Conservation (phyloP, 2,797 vertebrate species). For the Capromys pilorides region DNA sequence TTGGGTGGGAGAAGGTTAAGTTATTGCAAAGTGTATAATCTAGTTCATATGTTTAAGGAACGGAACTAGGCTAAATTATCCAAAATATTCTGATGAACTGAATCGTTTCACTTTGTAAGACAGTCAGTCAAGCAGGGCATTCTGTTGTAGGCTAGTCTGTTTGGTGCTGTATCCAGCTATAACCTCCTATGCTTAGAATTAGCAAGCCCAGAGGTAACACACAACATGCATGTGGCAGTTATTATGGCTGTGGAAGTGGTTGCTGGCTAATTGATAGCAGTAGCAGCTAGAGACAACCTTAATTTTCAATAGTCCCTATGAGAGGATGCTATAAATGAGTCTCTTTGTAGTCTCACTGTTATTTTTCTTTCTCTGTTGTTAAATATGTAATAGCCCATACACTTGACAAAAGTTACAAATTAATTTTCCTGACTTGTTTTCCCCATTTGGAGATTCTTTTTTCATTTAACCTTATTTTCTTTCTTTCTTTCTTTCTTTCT, state of each 20-base stretch:
- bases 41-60: conserved; percentile 67
- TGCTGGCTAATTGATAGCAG: conserved; percentile 82
- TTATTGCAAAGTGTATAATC: conserved; percentile 66
- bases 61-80: conserved; percentile 71
- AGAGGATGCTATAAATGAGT: conserved; percentile 71
- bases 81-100: conserved; percentile 66
- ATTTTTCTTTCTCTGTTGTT: conserved; percentile 65
- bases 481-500: too few relatives aligned
- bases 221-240: conserved; percentile 71
- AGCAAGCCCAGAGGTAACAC: conserved; percentile 78
- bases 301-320: conserved; percentile 72
- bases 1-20: conserved; percentile 68
- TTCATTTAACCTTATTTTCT: conserved; percentile 14
- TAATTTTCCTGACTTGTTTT: conserved; percentile 29
- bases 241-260: conserved; percentile 77
- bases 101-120: conserved; percentile 69
- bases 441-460: conserved; percentile 10
- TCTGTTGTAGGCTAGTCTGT: not conserved
- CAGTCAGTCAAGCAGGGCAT: not conserved
- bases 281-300: conserved; percentile 76
- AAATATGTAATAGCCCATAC: conserved; percentile 8
- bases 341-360: conserved; percentile 69
- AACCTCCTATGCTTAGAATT: conserved; percentile 75
- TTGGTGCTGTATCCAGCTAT: conserved; percentile 34
- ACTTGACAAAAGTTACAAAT: conserved; percentile 57